Conservation (phyloP, 2,888 invertebrate genomes). For the Trissolcus japonicus region DNA sequence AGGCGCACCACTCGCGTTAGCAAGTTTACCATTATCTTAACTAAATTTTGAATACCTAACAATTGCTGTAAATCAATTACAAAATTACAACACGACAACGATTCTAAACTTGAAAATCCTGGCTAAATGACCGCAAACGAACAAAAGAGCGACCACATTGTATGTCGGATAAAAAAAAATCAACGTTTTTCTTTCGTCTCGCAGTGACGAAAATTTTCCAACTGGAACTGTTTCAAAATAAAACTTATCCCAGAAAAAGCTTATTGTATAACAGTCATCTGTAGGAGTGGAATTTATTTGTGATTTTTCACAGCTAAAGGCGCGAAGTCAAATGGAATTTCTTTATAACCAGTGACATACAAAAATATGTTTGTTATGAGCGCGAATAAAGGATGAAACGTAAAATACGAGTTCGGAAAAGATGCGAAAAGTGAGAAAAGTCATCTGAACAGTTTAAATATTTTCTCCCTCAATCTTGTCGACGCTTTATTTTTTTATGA, state of each 20-base stretch:
- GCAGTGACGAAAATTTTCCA: not conserved
- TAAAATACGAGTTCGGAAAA: conserved; percentile 7
- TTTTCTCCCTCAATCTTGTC: not conserved
- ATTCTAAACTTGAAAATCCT: too few species aligned
- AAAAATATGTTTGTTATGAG: conserved; percentile 28
- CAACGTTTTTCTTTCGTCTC: not conserved
- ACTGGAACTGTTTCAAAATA: not conserved
- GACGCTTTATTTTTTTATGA: too few species aligned
- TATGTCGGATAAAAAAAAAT: not conserved
- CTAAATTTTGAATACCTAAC: too few species aligned
- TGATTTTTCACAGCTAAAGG: conserved; percentile 24
- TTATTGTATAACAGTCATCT: conserved; percentile 5
- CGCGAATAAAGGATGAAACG: conserved; percentile 23
- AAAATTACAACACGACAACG: not conserved
- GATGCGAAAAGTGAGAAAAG: conserved; percentile 7
- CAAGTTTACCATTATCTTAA: conserved; percentile 6
- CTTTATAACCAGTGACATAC: conserved; percentile 32
- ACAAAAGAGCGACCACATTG: not conserved
- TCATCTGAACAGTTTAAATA: conserved; percentile 5
- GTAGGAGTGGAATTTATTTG: conserved; percentile 23
- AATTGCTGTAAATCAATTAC: not conserved
- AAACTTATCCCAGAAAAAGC: not conserved
- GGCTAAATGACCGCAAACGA: not conserved
- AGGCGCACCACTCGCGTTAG: conserved; percentile 7
- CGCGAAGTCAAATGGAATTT: conserved; percentile 24